Evolutionary conservation across 2,113 vertebrate species (phyloP).

Genomic region (Bucco capensis): DNA sequence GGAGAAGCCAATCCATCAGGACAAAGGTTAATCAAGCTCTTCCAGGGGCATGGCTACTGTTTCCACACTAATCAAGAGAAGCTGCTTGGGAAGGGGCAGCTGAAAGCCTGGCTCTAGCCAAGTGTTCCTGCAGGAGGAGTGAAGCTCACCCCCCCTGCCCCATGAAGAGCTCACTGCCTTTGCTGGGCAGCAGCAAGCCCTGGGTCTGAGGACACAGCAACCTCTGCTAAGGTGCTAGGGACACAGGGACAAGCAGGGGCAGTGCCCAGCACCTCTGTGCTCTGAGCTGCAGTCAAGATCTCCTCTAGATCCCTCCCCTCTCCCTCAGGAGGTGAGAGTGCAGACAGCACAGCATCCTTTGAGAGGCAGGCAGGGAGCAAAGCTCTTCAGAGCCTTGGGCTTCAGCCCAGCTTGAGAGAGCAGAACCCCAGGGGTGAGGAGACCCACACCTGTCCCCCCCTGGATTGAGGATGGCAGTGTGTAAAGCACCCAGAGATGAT

Average conservation of each 20-base stretch:
- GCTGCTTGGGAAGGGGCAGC: neutral
- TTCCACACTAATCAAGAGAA: neutral
- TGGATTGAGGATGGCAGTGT: neutral
- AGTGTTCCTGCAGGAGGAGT: neutral
- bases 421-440: neutral
- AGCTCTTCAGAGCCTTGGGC: neutral
- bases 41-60: neutral
- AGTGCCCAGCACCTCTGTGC: neutral
- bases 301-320: neutral
- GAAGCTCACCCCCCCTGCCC: neutral
- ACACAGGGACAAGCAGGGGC: neutral
- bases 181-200: neutral
- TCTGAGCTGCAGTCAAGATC: neutral
- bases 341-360: no score
- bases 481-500: neutral
- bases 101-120: neutral
- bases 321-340: rapidly evolving
- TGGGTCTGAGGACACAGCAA: no score
- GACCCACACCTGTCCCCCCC: no score
- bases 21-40: neutral
- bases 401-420: neutral
- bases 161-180: neutral
- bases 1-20: rapidly evolving
- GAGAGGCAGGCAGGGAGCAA: neutral
- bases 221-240: neutral